These are phyloP conservation scores for Gasterosteus nipponicus DNA, from an alignment of 2,113 vertebrate species.

Conservation along the genomic window DNA sequence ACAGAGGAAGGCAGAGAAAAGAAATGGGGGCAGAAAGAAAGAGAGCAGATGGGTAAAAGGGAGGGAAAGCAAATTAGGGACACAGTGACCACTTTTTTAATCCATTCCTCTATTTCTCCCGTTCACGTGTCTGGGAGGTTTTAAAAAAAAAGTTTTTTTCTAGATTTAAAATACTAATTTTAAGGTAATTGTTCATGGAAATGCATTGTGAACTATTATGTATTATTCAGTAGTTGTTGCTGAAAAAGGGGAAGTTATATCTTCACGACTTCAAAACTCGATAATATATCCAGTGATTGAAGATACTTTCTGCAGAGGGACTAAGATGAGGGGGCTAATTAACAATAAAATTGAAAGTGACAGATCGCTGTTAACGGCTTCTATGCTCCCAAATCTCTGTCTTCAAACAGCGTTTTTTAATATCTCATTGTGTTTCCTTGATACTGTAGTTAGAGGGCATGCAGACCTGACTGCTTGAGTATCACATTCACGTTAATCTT, in stretches of 20 bases:
- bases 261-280: background rate
- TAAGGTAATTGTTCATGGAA: background rate
- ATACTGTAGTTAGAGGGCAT: slow-evolving; percentile 55
- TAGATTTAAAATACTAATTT: no score
- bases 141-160: no score
- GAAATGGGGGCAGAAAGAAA: slow-evolving; percentile 25
- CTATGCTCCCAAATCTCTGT: background rate
- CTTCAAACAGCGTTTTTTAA: background rate
- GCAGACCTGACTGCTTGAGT: slow-evolving; percentile 37
- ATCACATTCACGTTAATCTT: slow-evolving; percentile 57
- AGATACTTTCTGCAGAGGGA: background rate
- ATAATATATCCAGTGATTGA: background rate
- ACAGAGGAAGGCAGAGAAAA: slow-evolving; percentile 36
- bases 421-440: slow-evolving; percentile 30
- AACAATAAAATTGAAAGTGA: background rate
- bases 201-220: background rate
- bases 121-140: no score
- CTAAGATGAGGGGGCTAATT: background rate
- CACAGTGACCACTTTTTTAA: background rate
- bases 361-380: background rate
- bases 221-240: background rate
- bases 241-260: background rate
- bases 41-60: slow-evolving; percentile 35
- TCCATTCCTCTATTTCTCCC: no score
- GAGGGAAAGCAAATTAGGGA: slow-evolving; percentile 43